A percentile compares a stretch with the other conserved stretches of the same genome.
phyloP scores from a whole-genome alignment of 2,113 vertebrate genomes.

The Datnioides undecimradiatus region DNA sequence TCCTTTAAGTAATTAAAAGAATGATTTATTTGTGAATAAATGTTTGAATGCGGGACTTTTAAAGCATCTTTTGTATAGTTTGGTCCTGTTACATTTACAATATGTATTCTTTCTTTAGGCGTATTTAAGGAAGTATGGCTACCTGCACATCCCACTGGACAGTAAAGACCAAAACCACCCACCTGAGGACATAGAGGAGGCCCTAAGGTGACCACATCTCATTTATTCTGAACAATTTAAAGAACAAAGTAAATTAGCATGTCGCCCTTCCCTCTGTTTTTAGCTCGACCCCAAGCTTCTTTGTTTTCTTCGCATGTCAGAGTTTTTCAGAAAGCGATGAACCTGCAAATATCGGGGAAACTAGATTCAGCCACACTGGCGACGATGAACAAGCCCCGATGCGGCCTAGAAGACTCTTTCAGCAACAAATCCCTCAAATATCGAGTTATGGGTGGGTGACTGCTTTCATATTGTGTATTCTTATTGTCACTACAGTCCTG shows the following conservation, averaged over 20 bases:
- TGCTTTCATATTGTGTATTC: not conserved
- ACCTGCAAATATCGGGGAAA: constrained; percentile 80
- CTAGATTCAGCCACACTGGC: constrained; percentile 80
- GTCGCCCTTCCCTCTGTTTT: not conserved
- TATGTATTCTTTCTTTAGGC: constrained; percentile 52
- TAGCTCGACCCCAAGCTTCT: not conserved
- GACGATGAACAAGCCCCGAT: constrained; percentile 87
- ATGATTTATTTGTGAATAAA: not conserved
- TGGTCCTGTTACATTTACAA: not conserved
- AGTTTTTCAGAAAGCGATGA: constrained; percentile 83
- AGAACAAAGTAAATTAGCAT: not conserved
- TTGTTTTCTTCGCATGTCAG: constrained; percentile 46
- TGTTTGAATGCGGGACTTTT: not conserved
- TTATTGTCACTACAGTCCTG: not conserved
- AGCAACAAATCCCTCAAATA: constrained; percentile 83
- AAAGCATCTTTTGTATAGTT: not conserved
- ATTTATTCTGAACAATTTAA: not conserved
- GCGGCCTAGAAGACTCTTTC: constrained; percentile 87
- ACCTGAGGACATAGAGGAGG: constrained; percentile 78
- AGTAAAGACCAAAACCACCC: constrained; percentile 57
- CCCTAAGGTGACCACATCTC: constrained; percentile 78
- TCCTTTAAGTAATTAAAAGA: not conserved
- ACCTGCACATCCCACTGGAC: constrained; percentile 85
- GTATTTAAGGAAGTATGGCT: constrained; percentile 86
- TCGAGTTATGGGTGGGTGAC: constrained; percentile 82